These are phyloP conservation scores for Lochmaea capreae DNA, from an alignment of 2,888 invertebrate genomes.

Conservation along the genomic window DNA sequence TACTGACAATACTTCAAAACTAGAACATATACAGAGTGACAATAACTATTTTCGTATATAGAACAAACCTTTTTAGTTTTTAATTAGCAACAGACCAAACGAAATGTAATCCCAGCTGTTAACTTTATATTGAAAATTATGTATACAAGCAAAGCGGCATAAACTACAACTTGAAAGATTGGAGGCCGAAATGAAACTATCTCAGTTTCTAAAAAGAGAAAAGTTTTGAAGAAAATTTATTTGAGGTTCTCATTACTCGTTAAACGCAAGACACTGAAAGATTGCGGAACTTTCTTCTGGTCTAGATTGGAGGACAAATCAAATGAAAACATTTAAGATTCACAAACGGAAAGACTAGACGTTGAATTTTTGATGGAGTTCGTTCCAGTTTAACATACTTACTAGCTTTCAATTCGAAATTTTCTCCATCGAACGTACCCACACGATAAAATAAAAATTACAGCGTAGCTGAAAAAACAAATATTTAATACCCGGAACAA, in stretches of 20 bases:
- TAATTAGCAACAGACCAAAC: too few species aligned
- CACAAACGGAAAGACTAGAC: constrained; percentile 34
- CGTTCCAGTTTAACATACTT: constrained; percentile 35
- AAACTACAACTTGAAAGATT: constrained; percentile 20
- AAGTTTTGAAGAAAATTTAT: constrained; percentile 33
- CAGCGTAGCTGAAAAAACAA: too few species aligned
- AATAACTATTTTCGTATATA: too few species aligned
- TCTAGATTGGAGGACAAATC: constrained; percentile 35
- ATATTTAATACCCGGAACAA: too few species aligned
- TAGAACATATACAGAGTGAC: neutral
- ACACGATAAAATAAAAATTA: neutral
- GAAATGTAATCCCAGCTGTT: neutral
- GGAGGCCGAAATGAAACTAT: constrained; percentile 23
- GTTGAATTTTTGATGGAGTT: constrained; percentile 38
- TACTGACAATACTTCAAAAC: constrained; percentile 24
- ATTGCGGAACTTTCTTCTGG: constrained; percentile 26
- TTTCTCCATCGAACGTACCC: constrained; percentile 15
- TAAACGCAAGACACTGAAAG: constrained; percentile 34
- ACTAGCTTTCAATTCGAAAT: constrained; percentile 25
- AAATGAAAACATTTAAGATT: constrained; percentile 37
- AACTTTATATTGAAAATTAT: constrained; percentile 19
- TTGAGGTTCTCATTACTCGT: constrained; percentile 34
- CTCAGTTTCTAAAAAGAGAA: constrained; percentile 24
- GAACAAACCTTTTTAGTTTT: too few species aligned
- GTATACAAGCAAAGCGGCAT: constrained; percentile 13